Conservation (phyloP, 2,888 invertebrate species). For the Shargacucullia verbasci region DNA sequence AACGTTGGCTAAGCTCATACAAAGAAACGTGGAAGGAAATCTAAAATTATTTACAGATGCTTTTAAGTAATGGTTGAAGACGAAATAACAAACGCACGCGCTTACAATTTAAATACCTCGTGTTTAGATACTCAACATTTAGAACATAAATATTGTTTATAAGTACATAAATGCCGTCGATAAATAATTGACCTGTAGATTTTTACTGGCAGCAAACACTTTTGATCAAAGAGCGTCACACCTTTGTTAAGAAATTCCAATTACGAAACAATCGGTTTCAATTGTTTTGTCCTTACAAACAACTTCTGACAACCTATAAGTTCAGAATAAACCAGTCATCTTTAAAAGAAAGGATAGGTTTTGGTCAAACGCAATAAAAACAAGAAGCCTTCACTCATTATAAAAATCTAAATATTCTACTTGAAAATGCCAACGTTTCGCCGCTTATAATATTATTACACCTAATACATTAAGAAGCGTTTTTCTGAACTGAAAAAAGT, state of each 20-base stretch:
- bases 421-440: not conserved
- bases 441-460: not conserved
- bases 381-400: too few species aligned
- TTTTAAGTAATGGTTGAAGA: too few species aligned
- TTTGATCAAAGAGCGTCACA: constrained; percentile 21
- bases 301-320: constrained; percentile 44
- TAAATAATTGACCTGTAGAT: too few species aligned
- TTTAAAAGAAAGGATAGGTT: too few species aligned
- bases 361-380: too few species aligned
- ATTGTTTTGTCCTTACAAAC: constrained; percentile 40
- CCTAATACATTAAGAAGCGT: constrained; percentile 23
- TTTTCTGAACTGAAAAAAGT: constrained; percentile 41
- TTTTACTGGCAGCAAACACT: constrained; percentile 8
- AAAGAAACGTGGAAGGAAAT: constrained; percentile 1
- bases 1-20: not conserved
- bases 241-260: constrained; percentile 35
- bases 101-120: too few species aligned
- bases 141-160: too few species aligned
- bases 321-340: not conserved
- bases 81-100: too few species aligned
- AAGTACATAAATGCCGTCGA: too few species aligned
- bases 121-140: too few species aligned
- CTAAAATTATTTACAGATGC: not conserved
- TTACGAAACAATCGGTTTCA: constrained; percentile 36
- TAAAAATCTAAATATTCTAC: too few species aligned